Conservation (phyloP, 2,888 invertebrate species). For the Enchytraeus crypticus region DNA sequence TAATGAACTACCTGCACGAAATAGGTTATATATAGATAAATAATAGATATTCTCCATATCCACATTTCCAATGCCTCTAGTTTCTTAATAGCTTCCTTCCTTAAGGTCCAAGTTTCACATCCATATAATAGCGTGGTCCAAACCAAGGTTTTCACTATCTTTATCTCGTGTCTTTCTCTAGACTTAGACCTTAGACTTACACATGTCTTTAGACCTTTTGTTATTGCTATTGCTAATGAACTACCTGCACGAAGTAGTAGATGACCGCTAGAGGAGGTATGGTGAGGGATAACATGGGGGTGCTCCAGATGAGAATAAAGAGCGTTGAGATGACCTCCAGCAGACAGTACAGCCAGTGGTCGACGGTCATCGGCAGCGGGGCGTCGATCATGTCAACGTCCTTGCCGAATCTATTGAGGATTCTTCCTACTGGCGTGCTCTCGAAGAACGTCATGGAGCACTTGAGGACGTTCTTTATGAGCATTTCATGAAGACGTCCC, state of each 20-base stretch:
- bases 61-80: no score
- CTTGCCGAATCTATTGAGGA: conserved; percentile 33
- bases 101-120: no score
- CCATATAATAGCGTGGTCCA: no score
- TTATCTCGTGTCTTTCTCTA: no score
- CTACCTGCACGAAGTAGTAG: conserved; percentile 37
- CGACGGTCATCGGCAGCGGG: conserved; percentile 31
- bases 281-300: conserved; percentile 31
- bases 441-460: conserved; percentile 43
- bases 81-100: no score
- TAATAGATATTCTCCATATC: no score
- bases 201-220: no score
- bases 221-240: no score
- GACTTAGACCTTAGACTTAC: no score
- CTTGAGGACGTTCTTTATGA: not conserved
- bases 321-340: conserved; percentile 30
- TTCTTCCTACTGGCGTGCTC: conserved; percentile 38
- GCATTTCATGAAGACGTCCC: not conserved
- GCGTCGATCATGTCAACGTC: conserved; percentile 41
- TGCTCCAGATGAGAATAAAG: conserved; percentile 30
- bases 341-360: conserved; percentile 24
- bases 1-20: no score
- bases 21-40: no score
- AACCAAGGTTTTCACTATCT: no score
- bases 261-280: conserved; percentile 32